phyloP scores from a whole-genome alignment of 2,797 vertebrate genomes.

The Lepilemur septentrionalis region DNA sequence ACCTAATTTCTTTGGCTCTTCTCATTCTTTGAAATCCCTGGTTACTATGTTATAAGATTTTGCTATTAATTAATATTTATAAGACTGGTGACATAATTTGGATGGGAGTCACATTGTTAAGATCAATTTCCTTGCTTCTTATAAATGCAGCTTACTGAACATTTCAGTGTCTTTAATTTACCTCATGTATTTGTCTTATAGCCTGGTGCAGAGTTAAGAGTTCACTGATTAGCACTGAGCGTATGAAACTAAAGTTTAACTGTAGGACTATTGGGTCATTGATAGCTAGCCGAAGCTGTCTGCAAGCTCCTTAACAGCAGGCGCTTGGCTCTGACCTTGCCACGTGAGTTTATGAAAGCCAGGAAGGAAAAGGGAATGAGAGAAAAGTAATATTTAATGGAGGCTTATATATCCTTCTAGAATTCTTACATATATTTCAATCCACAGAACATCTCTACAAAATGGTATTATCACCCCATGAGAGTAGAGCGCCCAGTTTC shows the following conservation, averaged over 20 bases:
- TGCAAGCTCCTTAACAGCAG: not conserved
- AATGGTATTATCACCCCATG: not conserved
- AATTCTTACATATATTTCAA: not conserved
- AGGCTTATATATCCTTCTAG: not conserved
- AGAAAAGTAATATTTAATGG: not conserved
- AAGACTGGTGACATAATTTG: conserved; percentile 22
- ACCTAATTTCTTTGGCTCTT: not conserved
- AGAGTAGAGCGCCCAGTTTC: not conserved
- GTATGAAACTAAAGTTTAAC: not conserved
- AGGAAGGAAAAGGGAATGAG: not conserved
- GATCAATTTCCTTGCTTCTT: not conserved
- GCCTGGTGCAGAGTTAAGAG: not conserved
- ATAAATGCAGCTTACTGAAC: not conserved
- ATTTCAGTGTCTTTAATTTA: not conserved
- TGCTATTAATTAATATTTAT: not conserved
- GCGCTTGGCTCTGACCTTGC: not conserved
- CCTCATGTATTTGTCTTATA: not conserved
- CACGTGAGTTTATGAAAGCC: not conserved
- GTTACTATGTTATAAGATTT: not conserved
- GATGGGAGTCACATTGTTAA: conserved; percentile 19
- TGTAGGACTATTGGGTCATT: not conserved
- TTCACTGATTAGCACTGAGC: not conserved
- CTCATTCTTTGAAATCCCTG: conserved; percentile 20
- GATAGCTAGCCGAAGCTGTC: not conserved
- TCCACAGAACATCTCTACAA: not conserved